These are phyloP conservation scores for Aegotheles bennettii DNA, from an alignment of 2,113 vertebrate species.

Conservation along the genomic window DNA sequence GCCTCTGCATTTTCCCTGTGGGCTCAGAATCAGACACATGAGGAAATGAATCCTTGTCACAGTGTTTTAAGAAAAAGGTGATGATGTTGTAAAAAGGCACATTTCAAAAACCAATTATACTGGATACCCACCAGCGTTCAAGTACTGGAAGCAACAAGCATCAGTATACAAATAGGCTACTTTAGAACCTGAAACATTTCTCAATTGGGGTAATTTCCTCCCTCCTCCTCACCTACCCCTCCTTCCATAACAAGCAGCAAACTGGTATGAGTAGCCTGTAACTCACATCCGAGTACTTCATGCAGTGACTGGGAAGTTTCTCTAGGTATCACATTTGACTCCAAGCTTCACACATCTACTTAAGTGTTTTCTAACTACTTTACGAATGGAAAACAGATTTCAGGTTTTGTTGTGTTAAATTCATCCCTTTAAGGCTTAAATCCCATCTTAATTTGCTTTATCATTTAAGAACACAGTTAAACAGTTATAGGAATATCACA, in stretches of 20 bases:
- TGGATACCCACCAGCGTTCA: background rate
- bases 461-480: background rate
- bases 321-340: background rate
- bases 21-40: conserved; percentile 18
- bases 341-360: background rate
- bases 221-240: background rate
- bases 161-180: background rate
- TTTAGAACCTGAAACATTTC: background rate
- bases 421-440: background rate
- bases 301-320: background rate
- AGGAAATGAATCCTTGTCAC: conserved; percentile 60
- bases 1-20: background rate
- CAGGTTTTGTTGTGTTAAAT: background rate
- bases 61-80: background rate
- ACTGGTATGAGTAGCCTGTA: background rate
- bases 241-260: background rate
- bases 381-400: background rate
- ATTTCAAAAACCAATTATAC: background rate
- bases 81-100: background rate
- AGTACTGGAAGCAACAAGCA: background rate
- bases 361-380: background rate
- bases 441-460: background rate
- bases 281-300: background rate
- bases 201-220: background rate
- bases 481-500: conserved; percentile 35